Base-by-base conservation (phyloP, 1,140 invertebrate species). In the Leptopilina clavipes region DNA sequence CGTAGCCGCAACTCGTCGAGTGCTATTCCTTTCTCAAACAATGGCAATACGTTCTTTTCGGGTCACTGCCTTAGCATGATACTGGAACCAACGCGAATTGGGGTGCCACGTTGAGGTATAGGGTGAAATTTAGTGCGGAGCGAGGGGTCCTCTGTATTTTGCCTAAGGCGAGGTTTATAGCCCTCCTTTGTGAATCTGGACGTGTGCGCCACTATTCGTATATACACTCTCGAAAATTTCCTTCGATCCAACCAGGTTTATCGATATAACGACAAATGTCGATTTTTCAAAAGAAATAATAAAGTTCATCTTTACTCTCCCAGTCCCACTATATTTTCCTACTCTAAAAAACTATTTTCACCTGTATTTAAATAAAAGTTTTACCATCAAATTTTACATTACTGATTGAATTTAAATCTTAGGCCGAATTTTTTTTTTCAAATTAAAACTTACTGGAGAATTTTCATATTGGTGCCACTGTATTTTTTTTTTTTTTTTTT, bases 91-190 rank as follows among this genome's bases (percentile, higher is more conserved):
- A 25, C 56, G 56, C 73, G 44, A 37, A 22, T 79, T 80, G 76
- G 81, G 81, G 77, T 25, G 65, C 65, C 76, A 9, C 52, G 74
- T 79, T 43, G 76, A 73, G 73, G 78, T 65, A 76, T 77, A 73
- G 78, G 78, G 77, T 78, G 76, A 82, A 82, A 82, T 82, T 79
- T 79, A 79, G 74, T 76, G 75, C 45, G 77, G 80, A 71, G 71
- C 70, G 77, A 78, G 75, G 81, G 79, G 79, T 79, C 79, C 79
- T 72, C 70, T 70, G 73, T 77, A 70, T 75, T 80, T 83, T 65
- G 83, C 84, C 82, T 77, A 77, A 82, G 83, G 84, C 82, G 81
- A 76, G 81, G 77, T 83, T 86, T 86, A 83, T 82, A 86, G 81
- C 83, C 83, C 81, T 86, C 76, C 80, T 80, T 48, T 83, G 82